These are phyloP conservation scores for Parochlus steinenii DNA, from an alignment of 2,888 invertebrate genomes.

Conservation along the genomic window DNA sequence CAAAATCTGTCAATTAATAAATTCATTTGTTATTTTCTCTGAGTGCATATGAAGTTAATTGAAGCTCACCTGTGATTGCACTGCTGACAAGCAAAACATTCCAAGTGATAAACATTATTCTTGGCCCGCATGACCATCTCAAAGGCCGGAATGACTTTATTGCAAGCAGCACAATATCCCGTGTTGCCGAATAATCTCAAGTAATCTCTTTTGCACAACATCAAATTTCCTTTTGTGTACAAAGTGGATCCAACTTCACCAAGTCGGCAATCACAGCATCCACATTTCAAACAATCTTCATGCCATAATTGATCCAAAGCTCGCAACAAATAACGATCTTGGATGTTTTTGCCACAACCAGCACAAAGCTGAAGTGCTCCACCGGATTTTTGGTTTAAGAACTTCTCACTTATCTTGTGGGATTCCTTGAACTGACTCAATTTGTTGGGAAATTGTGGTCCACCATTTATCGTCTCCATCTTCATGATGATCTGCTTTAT, in stretches of 20 bases:
- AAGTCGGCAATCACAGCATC: constrained; percentile 90
- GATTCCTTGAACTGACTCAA: too few relatives aligned
- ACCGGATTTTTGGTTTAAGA: too few relatives aligned
- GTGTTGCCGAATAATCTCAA: constrained; percentile 90
- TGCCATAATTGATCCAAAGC: constrained; percentile 93
- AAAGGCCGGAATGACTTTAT: constrained; percentile 94
- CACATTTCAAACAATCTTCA: constrained; percentile 94
- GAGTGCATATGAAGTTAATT: too few relatives aligned
- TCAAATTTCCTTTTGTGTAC: constrained; percentile 87
- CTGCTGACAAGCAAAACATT: constrained; percentile 96
- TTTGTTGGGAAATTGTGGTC: too few relatives aligned
- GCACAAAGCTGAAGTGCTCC: constrained; percentile 83
- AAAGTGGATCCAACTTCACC: constrained; percentile 93
- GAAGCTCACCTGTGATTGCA: constrained; percentile 95
- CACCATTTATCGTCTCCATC: too few relatives aligned
- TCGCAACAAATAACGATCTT: constrained; percentile 77
- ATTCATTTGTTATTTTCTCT: too few relatives aligned
- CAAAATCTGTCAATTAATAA: too few relatives aligned
- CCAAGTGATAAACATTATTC: constrained; percentile 92
- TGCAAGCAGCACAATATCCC: constrained; percentile 92
- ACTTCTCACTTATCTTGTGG: too few relatives aligned
- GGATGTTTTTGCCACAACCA: constrained; percentile 87
- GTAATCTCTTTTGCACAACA: constrained; percentile 91
- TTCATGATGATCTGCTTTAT: too few relatives aligned
- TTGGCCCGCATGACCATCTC: constrained; percentile 98